Conservation (phyloP, 2,888 invertebrate genomes). For the Plagodis dolabraria region DNA sequence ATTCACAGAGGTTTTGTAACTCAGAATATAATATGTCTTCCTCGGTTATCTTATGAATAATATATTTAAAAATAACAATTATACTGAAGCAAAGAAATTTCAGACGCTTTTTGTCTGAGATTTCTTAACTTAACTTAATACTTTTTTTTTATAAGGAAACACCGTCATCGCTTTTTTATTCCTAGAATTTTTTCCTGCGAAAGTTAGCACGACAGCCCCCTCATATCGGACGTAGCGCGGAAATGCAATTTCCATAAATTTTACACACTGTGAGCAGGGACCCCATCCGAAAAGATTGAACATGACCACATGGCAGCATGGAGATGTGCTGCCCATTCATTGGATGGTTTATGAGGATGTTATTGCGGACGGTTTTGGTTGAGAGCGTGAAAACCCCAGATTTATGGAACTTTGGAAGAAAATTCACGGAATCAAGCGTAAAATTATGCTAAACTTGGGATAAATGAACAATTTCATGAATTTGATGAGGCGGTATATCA, state of each 20-base stretch:
- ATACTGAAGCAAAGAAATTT: no score
- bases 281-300: constrained; percentile 78
- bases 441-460: constrained; percentile 19
- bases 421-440: constrained; percentile 18
- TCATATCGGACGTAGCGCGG: constrained; percentile 72
- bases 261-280: constrained; percentile 79
- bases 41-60: no score
- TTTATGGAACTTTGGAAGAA: constrained; percentile 21
- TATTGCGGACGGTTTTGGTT: constrained; percentile 33
- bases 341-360: constrained; percentile 49
- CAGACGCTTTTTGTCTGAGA: no score
- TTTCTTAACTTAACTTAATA: no score
- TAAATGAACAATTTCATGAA: constrained; percentile 12
- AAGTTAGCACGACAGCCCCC: constrained; percentile 52
- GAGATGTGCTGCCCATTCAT: constrained; percentile 40
- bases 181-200: constrained; percentile 49
- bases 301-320: constrained; percentile 65
- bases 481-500: constrained; percentile 2
- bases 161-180: constrained; percentile 36
- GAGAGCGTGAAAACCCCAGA: constrained; percentile 29
- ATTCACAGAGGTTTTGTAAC: no score
- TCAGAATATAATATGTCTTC: no score
- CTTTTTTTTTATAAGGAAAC: constrained; percentile 10
- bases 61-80: no score
- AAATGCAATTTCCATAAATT: constrained; percentile 85